Percentiles rank a stretch among this genome's conserved stretches.
Evolutionary conservation across 64 coral and sea anemone genomes (phyloP).

Genomic region (Dendronephthya gigantea): DNA sequence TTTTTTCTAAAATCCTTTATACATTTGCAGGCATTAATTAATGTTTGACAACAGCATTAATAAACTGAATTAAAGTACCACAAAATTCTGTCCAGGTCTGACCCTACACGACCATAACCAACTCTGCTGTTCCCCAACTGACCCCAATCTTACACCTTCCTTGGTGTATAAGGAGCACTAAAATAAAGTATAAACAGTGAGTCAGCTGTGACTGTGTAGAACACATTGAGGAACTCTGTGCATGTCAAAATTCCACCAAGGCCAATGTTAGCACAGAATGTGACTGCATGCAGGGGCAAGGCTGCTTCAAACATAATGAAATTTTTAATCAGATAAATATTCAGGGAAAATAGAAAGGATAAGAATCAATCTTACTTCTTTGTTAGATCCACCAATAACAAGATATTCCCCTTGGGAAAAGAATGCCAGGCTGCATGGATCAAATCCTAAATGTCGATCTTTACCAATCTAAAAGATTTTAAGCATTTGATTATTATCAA

Average conservation of each 20-base stretch:
- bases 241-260: too few relatives aligned
- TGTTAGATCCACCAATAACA: slow-evolving; percentile 79
- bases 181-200: not conserved
- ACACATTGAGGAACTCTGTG: too few relatives aligned
- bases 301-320: too few relatives aligned
- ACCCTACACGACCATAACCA: slow-evolving; percentile 96
- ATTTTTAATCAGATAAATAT: too few relatives aligned
- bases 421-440: slow-evolving; percentile 75
- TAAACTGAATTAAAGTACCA: slow-evolving; percentile 32
- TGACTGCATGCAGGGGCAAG: too few relatives aligned
- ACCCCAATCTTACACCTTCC: slow-evolving; percentile 66
- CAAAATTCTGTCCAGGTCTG: slow-evolving; percentile 82
- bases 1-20: too few relatives aligned
- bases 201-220: too few relatives aligned
- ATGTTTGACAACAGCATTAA: too few relatives aligned
- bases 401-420: slow-evolving; percentile 97
- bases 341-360: too few relatives aligned
- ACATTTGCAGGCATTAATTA: too few relatives aligned
- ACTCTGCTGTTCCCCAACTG: slow-evolving; percentile 84
- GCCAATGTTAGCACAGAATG: too few relatives aligned
- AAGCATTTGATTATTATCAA: not conserved
- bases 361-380: slow-evolving; percentile 26
- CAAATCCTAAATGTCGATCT: slow-evolving; percentile 87
- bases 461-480: slow-evolving; percentile 65
- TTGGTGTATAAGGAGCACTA: slow-evolving; percentile 90